phyloP scores from a whole-genome alignment of 2,888 invertebrate species.

The Torymus auratus region DNA sequence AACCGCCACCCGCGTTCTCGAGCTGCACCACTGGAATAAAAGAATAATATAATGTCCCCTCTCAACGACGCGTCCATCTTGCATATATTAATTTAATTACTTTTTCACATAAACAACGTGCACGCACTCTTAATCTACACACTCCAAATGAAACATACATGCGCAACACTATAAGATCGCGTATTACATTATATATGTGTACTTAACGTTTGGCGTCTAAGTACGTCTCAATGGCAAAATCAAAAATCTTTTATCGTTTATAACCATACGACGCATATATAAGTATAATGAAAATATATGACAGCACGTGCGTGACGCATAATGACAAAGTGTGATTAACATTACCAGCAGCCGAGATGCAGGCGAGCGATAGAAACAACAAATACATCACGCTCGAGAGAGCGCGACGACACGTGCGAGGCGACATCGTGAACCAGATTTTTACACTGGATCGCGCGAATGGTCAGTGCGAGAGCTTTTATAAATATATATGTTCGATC shows the following conservation, averaged over 20 bases:
- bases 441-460: slow-evolving; percentile 30
- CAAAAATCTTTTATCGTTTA: too few species aligned
- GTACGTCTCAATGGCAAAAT: too few species aligned
- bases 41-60: too few species aligned
- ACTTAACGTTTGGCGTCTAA: too few species aligned
- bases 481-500: slow-evolving; percentile 37
- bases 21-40: slow-evolving; percentile 37
- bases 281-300: neutral
- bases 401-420: neutral
- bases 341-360: slow-evolving; percentile 14
- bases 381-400: neutral
- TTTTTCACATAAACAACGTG: too few species aligned
- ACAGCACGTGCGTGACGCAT: neutral
- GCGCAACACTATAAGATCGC: too few species aligned
- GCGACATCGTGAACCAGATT: slow-evolving; percentile 19
- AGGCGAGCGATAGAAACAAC: slow-evolving; percentile 1
- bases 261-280: neutral
- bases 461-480: slow-evolving; percentile 21
- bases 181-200: too few species aligned
- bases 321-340: neutral
- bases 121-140: too few species aligned
- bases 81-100: too few species aligned
- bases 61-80: too few species aligned
- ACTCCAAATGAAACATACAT: too few species aligned
- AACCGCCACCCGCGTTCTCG: slow-evolving; percentile 7